phyloP scores from a whole-genome alignment of 2,888 invertebrate genomes.

The Vandiemenella viatica region DNA sequence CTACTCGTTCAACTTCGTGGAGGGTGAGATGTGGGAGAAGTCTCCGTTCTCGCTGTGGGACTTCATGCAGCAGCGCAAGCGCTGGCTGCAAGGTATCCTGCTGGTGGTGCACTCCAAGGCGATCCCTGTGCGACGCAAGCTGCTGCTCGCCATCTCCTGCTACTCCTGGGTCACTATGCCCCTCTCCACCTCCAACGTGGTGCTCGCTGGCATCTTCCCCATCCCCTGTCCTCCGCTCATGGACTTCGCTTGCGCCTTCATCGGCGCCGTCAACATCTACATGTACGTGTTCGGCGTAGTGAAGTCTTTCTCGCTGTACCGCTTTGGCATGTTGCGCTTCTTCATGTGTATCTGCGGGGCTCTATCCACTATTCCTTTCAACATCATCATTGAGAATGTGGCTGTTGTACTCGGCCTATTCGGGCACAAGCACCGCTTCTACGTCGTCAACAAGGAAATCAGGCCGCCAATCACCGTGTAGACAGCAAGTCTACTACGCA shows the following conservation, averaged over 20 bases:
- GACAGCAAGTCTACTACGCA: too few relatives aligned
- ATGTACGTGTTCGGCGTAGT: conserved; percentile 98
- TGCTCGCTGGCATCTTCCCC: conserved; percentile 72
- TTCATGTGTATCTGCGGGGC: conserved; percentile 70
- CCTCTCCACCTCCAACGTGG: conserved; percentile 74
- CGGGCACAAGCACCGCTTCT: conserved; percentile 92
- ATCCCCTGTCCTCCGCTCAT: conserved; percentile 71
- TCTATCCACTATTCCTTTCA: conserved; percentile 80
- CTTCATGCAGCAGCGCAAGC: conserved; percentile 87
- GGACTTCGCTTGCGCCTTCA: conserved; percentile 78
- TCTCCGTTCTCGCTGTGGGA: conserved; percentile 90
- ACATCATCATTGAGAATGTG: conserved; percentile 85
- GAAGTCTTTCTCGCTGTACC: conserved; percentile 81
- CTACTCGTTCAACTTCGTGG: conserved; percentile 86
- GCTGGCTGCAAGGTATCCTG: conserved; percentile 88
- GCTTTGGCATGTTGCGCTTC: conserved; percentile 68
- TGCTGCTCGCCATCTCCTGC: conserved; percentile 72
- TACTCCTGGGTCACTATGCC: conserved; percentile 96
- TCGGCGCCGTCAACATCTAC: conserved; percentile 87
- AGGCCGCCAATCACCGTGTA: conserved; percentile 51
- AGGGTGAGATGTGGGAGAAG: conserved; percentile 98
- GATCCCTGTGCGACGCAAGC: conserved; percentile 63
- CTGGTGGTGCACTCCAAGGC: conserved; percentile 75
- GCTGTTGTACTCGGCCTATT: conserved; percentile 89
- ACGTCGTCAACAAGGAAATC: conserved; percentile 87